Conservation (phyloP, 1,140 invertebrate genomes). For the Bombus turneri region DNA sequence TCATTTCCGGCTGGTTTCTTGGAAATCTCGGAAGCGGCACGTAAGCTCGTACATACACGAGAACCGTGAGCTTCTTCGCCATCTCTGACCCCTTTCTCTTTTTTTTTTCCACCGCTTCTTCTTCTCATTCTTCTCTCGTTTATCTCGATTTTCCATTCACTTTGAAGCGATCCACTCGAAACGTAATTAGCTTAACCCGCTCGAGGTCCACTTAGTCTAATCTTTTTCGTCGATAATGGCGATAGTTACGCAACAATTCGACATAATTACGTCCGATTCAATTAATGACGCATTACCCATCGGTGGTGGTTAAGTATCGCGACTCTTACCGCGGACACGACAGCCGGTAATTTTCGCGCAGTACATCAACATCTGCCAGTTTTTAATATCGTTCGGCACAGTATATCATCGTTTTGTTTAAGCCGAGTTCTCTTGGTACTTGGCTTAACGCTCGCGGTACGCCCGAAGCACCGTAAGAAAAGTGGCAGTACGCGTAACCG, state of each 20-base stretch:
- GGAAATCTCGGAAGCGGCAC: slow-evolving; percentile 79
- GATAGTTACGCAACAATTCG: background rate
- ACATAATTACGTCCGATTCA: background rate
- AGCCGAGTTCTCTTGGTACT: slow-evolving; percentile 19
- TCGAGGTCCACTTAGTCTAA: too few species aligned
- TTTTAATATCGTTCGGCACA: slow-evolving; percentile 46
- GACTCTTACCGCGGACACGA: background rate
- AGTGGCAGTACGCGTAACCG: slow-evolving; percentile 58
- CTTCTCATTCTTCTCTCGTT: background rate
- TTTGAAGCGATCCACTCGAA: too few species aligned
- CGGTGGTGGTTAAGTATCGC: background rate
- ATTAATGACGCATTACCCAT: background rate
- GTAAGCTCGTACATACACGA: slow-evolving; percentile 72
- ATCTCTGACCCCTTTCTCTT: background rate
- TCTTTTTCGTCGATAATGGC: too few species aligned
- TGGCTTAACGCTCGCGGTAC: slow-evolving; percentile 29
- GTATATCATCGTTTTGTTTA: slow-evolving; percentile 49
- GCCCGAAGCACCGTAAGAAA: slow-evolving; percentile 49
- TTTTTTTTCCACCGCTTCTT: background rate
- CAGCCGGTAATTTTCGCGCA: slow-evolving; percentile 44
- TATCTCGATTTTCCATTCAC: slow-evolving; percentile 2
- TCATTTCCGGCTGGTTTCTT: slow-evolving; percentile 81
- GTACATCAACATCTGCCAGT: slow-evolving; percentile 38
- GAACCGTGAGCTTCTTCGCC: slow-evolving; percentile 61
- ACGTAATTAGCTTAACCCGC: too few species aligned